phyloP scores from a whole-genome alignment of 2,113 vertebrate genomes.

The Oncorhynchus mykiss region DNA sequence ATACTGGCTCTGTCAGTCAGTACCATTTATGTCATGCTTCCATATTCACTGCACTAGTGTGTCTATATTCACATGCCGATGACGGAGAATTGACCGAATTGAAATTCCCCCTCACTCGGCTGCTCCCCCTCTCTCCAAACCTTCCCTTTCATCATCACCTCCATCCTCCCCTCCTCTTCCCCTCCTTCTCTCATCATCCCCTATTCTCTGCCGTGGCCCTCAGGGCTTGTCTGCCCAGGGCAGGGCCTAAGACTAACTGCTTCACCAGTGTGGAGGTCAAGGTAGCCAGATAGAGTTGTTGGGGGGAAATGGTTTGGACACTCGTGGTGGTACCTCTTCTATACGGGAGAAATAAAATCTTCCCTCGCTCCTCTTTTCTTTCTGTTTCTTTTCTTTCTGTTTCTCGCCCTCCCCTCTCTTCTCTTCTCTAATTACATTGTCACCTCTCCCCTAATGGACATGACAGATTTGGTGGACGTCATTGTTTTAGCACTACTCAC shows the following conservation, averaged over 20 bases:
- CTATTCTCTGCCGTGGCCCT: conserved; percentile 37
- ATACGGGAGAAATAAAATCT: background rate
- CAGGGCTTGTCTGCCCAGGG: conserved; percentile 21
- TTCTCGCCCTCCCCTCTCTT: too few species aligned
- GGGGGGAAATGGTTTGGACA: conserved; percentile 38
- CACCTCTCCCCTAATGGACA: too few species aligned
- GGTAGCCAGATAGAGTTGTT: conserved; percentile 37
- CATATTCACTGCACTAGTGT: background rate
- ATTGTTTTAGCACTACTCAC: too few species aligned
- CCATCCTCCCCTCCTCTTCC: background rate
- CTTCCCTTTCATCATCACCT: background rate
- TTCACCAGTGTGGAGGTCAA: conserved; percentile 15
- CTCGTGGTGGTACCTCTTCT: background rate
- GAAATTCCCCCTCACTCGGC: conserved; percentile 17
- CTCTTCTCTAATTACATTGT: too few species aligned
- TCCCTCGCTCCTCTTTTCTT: background rate
- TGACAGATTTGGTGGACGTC: too few species aligned
- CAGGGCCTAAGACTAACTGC: conserved; percentile 23
- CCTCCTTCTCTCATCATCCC: background rate
- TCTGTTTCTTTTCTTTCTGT: too few species aligned
- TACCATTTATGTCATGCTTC: background rate
- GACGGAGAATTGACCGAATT: conserved; percentile 35
- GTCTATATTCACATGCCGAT: conserved; percentile 34
- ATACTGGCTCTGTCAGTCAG: background rate
- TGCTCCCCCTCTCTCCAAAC: background rate